Percentiles rank a stretch among this genome's conserved stretches.
phyloP scores from a whole-genome alignment of 2,113 vertebrate species.

The Phalacrocorax brasilianus region DNA sequence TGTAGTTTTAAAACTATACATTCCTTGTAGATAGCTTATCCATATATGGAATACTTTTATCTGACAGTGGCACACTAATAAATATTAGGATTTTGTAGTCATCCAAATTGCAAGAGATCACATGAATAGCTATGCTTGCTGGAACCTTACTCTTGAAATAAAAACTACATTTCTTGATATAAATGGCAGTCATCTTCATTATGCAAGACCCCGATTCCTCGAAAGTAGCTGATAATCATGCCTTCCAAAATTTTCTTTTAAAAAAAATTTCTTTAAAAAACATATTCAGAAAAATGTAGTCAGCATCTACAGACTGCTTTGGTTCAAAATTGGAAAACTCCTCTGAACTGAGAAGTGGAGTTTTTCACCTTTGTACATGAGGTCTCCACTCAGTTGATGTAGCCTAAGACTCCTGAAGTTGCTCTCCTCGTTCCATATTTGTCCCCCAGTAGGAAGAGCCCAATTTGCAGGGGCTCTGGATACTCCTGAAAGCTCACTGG shows the following conservation, averaged over 20 bases:
- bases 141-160: background rate
- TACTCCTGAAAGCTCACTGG: background rate
- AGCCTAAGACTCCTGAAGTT: background rate
- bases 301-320: background rate
- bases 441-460: background rate
- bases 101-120: background rate
- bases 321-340: background rate
- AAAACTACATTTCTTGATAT: background rate
- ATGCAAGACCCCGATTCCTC: background rate
- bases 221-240: background rate
- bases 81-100: conserved; percentile 11
- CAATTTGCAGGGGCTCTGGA: background rate
- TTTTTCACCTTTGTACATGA: background rate
- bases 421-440: background rate
- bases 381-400: background rate
- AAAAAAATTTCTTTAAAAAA: background rate
- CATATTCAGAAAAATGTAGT: background rate
- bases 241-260: background rate
- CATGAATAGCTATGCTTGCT: background rate
- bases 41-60: background rate
- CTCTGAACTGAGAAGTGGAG: background rate
- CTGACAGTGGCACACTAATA: background rate
- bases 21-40: background rate
- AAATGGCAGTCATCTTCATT: background rate
- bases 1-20: background rate